These are phyloP conservation scores for Apolygus lucorum DNA, from an alignment of 1,140 invertebrate genomes.

Conservation along the genomic window DNA sequence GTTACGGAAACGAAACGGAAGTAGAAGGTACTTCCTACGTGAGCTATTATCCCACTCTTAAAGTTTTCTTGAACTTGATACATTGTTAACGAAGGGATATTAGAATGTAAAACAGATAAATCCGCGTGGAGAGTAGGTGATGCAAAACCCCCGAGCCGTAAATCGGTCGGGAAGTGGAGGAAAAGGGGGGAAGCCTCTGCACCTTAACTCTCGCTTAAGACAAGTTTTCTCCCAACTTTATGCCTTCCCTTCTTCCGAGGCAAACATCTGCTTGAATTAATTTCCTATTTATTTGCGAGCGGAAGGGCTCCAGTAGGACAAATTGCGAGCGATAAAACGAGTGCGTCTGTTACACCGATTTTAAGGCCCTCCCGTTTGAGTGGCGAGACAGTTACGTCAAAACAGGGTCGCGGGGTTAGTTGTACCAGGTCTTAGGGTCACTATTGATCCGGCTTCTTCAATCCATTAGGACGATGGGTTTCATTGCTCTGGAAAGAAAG, in stretches of 20 bases:
- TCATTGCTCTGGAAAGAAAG: too few relatives aligned
- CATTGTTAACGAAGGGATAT: neutral
- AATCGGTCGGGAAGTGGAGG: neutral
- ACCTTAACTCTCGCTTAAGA: neutral
- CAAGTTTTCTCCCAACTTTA: neutral
- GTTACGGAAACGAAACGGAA: neutral
- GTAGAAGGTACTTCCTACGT: neutral
- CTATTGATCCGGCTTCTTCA: too few relatives aligned
- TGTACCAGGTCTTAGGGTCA: too few relatives aligned
- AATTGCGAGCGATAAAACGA: too few relatives aligned
- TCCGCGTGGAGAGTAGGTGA: neutral
- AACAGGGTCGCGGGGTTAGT: too few relatives aligned
- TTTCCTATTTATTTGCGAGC: neutral
- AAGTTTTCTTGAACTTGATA: neutral
- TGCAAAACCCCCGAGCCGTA: neutral
- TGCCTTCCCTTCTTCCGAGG: neutral
- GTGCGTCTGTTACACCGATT: too few relatives aligned
- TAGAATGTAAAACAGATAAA: conserved; percentile 2
- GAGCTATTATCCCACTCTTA: neutral
- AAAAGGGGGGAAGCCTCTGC: neutral
- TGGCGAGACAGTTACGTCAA: too few relatives aligned
- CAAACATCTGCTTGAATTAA: conserved; percentile 1
- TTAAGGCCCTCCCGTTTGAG: too few relatives aligned
- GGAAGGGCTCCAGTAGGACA: too few relatives aligned
- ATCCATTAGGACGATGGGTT: too few relatives aligned